Base-by-base conservation (phyloP, 2,888 invertebrate genomes). In the Melangyna quadrimaculata region DNA sequence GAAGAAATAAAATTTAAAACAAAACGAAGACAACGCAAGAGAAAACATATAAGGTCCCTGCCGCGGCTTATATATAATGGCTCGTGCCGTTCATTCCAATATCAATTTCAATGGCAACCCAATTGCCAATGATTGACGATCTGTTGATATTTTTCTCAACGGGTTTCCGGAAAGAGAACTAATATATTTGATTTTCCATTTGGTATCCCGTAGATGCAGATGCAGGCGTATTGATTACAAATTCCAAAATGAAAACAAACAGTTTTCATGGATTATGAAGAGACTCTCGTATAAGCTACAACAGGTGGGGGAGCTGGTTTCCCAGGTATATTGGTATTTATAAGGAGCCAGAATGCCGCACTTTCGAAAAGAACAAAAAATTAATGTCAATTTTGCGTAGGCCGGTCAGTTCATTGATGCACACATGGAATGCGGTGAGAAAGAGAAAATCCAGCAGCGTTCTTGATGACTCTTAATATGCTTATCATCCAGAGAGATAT, bases 361-460 rank as follows among this genome's bases (percentile, higher is more conserved):
- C 84, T 80, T 79, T 84, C 84, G 51, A 79, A 84, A 78, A 17
- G 35, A 27, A 32, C 3, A 29, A 29, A 17, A 63, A 70, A 70
- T 4, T 37, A 71, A 51, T 59, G 43, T 29, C 45, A 65, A 51
- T 84, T 79, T 75, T 71, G 79, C 83, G 83, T 84, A 71, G 83
- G 83, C 79, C 24, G n/a, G 19, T 22, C 29, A 55, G 8, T 29
- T 19, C 14, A 40, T 7, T 40, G n/a, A n/a, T n/a, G 29, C 1
- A 6, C 22, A 55, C 4, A 19, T 22, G 70, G 72, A 45, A 69
- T 69, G 67, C n/a, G 10, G 14, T 45, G 45, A 32, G 37, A 35
- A 55, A 45, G 22, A 70, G 10, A 63, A 57, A 70, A 27, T 80
- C 69, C 80, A 80, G 57, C 27, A 29, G 37, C 37, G 40, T 59